Percentiles rank a stretch among this genome's conserved stretches.
These are phyloP conservation scores for Coptotermes formosanus DNA, from an alignment of 1,140 invertebrate genomes.

Conservation along the genomic window DNA sequence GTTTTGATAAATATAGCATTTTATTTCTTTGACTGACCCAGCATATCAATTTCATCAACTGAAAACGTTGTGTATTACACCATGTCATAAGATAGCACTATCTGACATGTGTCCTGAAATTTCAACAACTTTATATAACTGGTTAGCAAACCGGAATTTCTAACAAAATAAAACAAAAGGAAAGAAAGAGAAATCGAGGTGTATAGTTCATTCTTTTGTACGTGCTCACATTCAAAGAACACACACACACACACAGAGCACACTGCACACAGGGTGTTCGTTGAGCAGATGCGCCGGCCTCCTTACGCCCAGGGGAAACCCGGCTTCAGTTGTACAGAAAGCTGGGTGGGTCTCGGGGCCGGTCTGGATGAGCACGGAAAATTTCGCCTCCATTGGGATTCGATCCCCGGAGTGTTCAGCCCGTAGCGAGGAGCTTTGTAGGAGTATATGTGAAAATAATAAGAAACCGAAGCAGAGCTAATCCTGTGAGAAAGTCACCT, in stretches of 20 bases:
- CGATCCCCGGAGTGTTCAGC: too few species aligned
- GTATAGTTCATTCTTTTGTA: neutral
- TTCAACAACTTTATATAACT: conserved; percentile 14
- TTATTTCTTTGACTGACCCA: conserved; percentile 11
- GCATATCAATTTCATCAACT: conserved; percentile 7
- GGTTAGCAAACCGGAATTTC: conserved; percentile 13
- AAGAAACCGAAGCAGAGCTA: too few species aligned
- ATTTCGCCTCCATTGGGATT: too few species aligned
- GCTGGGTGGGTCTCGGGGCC: too few species aligned
- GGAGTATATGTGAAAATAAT: too few species aligned
- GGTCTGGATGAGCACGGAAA: too few species aligned
- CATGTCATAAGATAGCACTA: neutral
- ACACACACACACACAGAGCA: neutral
- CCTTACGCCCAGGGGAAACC: too few species aligned
- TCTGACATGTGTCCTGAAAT: conserved; percentile 10
- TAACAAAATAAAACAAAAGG: neutral
- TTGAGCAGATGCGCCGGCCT: neutral
- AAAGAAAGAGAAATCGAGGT: neutral
- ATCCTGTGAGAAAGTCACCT: too few species aligned
- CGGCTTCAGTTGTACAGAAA: too few species aligned
- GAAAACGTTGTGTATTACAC: neutral
- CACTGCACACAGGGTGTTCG: neutral
- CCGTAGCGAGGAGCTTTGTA: too few species aligned
- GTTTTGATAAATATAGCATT: conserved; percentile 17
- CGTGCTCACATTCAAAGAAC: neutral